phyloP scores from a whole-genome alignment of 2,888 invertebrate genomes.

The Siphlonurus alternatus region DNA sequence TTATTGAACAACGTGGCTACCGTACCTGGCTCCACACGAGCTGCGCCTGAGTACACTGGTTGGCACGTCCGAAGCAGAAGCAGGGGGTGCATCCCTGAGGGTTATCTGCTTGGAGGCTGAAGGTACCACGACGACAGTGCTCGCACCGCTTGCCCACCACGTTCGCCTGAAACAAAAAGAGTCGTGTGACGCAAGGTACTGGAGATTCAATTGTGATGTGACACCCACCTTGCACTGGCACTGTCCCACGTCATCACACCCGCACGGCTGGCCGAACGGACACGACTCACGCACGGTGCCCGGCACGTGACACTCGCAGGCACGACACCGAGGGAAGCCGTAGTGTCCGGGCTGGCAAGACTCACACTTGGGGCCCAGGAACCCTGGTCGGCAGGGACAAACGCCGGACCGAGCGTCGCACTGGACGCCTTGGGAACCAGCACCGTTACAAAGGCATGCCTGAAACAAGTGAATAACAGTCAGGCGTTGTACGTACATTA shows the following conservation, averaged over 20 bases:
- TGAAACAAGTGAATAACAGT: no score
- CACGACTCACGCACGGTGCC: constrained; percentile 35
- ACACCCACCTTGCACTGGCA: constrained; percentile 72
- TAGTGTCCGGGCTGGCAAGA: constrained; percentile 71
- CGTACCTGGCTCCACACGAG: constrained; percentile 69
- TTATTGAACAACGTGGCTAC: no score
- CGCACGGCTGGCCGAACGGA: constrained; percentile 32
- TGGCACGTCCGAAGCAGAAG: constrained; percentile 85
- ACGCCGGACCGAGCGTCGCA: constrained; percentile 50
- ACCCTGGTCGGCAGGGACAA: constrained; percentile 61
- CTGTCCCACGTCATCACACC: constrained; percentile 55
- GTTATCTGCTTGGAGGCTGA: constrained; percentile 62
- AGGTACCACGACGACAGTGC: constrained; percentile 66
- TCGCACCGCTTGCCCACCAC: constrained; percentile 74
- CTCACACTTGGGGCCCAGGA: constrained; percentile 60
- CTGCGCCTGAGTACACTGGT: constrained; percentile 61
- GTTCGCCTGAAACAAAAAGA: constrained; percentile 41
- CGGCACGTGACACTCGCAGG: constrained; percentile 63
- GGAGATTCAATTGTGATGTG: background rate
- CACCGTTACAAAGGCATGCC: constrained; percentile 54
- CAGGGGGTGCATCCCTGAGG: constrained; percentile 84
- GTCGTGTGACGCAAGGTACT: background rate
- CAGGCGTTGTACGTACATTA: no score
- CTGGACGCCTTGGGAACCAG: constrained; percentile 47
- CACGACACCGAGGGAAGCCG: constrained; percentile 73